Conservation (phyloP, 2,113 vertebrate genomes). For the Plecotus auritus region DNA sequence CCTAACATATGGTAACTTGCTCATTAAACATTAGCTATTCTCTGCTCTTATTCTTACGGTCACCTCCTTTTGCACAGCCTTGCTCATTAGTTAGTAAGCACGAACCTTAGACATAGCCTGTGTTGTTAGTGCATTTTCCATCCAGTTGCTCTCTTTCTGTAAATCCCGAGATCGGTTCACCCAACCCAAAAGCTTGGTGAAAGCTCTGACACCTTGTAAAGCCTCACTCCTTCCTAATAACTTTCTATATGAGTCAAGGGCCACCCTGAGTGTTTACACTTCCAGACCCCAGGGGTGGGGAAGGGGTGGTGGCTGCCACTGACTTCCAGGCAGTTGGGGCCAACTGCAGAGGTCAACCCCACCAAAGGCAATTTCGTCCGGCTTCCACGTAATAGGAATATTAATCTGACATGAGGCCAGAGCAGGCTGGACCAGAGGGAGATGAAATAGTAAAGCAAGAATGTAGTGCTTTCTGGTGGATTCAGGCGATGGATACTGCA, state of each 20-base stretch:
- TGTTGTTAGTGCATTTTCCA: neutral
- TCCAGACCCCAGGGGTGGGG: constrained; percentile 17
- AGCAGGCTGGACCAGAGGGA: constrained; percentile 55
- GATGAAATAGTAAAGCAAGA: constrained; percentile 65
- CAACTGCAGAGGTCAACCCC: constrained; percentile 45
- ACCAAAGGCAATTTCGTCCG: constrained; percentile 22
- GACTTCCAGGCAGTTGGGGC: constrained; percentile 22
- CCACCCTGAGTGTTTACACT: constrained; percentile 43
- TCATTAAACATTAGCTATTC: neutral
- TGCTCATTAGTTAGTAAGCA: neutral
- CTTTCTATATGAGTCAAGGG: constrained; percentile 45
- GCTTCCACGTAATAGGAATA: constrained; percentile 45
- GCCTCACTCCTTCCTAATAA: constrained; percentile 47
- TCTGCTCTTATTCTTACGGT: neutral
- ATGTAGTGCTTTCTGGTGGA: constrained; percentile 49
- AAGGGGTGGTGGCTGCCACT: constrained; percentile 32
- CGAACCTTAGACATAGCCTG: neutral
- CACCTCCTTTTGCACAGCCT: neutral
- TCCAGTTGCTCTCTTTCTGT: neutral
- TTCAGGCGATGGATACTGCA: neutral
- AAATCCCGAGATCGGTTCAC: neutral
- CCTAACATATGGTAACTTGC: neutral
- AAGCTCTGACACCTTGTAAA: constrained; percentile 61
- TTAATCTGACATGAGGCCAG: constrained; percentile 67
- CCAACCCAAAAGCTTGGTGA: neutral